phyloP scores from a whole-genome alignment of 23 tunicate species.

The Trididemnum clinides region DNA sequence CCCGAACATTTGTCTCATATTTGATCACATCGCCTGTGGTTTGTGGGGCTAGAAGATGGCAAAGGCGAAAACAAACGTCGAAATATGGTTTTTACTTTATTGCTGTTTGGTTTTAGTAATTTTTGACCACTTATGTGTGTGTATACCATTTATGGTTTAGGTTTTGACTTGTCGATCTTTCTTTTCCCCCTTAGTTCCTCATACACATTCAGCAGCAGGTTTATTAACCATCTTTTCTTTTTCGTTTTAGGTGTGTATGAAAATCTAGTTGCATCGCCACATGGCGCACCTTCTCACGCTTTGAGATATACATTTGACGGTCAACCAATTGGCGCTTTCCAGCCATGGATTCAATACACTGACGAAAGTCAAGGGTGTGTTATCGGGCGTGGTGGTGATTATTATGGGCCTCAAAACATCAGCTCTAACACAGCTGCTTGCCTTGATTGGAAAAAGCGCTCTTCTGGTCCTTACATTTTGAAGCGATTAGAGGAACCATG shows the following conservation, averaged over 20 bases:
- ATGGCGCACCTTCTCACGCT: slow-evolving; percentile 8
- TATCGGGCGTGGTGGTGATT: slow-evolving; percentile 47
- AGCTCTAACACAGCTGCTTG: not conserved
- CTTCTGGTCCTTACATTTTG: not conserved
- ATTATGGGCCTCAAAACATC: slow-evolving; percentile 30
- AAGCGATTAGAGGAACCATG: not conserved
- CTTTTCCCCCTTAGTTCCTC: too few relatives aligned
- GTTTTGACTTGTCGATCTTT: too few relatives aligned
- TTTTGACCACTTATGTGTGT: too few relatives aligned
- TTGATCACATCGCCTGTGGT: too few relatives aligned
- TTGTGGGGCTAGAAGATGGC: too few relatives aligned
- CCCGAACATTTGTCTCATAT: too few relatives aligned
- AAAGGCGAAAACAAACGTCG: too few relatives aligned
- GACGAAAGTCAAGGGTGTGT: slow-evolving; percentile 30
- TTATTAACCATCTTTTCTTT: not conserved
- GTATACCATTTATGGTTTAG: too few relatives aligned
- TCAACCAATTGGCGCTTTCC: slow-evolving; percentile 60
- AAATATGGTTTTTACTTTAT: too few relatives aligned
- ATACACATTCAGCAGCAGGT: too few relatives aligned
- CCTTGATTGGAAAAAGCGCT: slow-evolving; percentile 3
- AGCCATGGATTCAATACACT: slow-evolving; percentile 44
- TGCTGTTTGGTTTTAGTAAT: too few relatives aligned
- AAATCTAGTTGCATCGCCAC: not conserved
- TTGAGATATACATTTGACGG: slow-evolving; percentile 33
- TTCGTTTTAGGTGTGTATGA: slow-evolving; percentile 58